phyloP scores from a whole-genome alignment of 1,140 invertebrate species.

The Macrosteles quadrilineatus region DNA sequence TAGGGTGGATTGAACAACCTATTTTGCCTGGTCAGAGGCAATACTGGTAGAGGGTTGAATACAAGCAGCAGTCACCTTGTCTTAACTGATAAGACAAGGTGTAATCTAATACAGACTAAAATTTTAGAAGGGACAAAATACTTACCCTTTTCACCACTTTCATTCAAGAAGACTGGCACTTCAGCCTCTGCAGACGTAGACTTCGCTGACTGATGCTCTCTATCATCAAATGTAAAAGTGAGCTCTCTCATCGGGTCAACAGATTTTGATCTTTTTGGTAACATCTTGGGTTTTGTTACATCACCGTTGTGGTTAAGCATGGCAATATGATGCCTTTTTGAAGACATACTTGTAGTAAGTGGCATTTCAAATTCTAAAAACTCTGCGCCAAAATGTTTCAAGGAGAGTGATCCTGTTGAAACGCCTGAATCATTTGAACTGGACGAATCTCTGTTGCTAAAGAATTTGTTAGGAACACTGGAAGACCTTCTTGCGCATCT shows the following conservation, averaged over 20 bases:
- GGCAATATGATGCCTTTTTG: constrained; percentile 50
- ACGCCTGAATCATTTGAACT: constrained; percentile 85
- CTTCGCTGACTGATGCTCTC: constrained; percentile 63
- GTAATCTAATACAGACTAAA: too few relatives aligned
- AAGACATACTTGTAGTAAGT: constrained; percentile 43
- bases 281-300: constrained; percentile 49
- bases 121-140: too few relatives aligned
- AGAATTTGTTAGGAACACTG: constrained; percentile 73
- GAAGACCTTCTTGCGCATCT: constrained; percentile 64
- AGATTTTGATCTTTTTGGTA: constrained; percentile 72
- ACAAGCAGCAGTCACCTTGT: too few relatives aligned
- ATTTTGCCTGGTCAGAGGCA: too few relatives aligned
- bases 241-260: constrained; percentile 70
- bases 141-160: constrained; percentile 36
- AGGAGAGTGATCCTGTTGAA: constrained; percentile 64
- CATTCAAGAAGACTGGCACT: constrained; percentile 59
- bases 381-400: constrained; percentile 57
- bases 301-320: constrained; percentile 41
- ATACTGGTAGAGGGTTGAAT: too few relatives aligned
- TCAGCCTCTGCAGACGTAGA: constrained; percentile 75
- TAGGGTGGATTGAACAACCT: too few relatives aligned
- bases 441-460: constrained; percentile 71
- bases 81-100: too few relatives aligned
- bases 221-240: constrained; percentile 65
- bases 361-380: constrained; percentile 69